These are phyloP conservation scores for Eulithis prunata DNA, from an alignment of 2,888 invertebrate genomes.

Conservation along the genomic window DNA sequence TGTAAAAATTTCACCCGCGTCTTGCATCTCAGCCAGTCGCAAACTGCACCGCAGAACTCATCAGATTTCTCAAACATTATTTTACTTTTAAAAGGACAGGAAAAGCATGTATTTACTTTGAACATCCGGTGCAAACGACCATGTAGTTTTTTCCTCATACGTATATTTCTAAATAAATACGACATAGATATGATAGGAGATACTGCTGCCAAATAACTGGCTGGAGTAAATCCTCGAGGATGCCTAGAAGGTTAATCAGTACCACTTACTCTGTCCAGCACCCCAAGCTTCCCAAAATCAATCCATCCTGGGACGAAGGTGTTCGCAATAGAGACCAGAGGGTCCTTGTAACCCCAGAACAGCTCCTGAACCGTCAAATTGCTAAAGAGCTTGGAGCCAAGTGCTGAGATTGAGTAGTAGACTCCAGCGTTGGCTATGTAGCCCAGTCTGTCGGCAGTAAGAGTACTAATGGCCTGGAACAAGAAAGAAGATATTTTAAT, in stretches of 20 bases:
- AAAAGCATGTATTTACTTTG: not conserved
- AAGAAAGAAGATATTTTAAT: not conserved
- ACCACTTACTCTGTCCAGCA: constrained; percentile 89
- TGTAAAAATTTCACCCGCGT: too few species aligned
- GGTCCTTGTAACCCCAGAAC: constrained; percentile 94
- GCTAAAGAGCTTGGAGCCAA: constrained; percentile 88
- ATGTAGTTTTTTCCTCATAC: not conserved
- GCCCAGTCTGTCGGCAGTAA: constrained; percentile 67
- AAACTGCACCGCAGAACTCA: too few species aligned
- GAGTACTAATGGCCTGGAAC: constrained; percentile 71
- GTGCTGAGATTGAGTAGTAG: constrained; percentile 84
- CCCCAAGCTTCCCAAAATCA: constrained; percentile 91
- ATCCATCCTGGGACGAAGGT: constrained; percentile 91
- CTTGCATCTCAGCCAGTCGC: too few species aligned
- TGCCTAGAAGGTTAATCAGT: too few species aligned
- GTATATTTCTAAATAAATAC: too few species aligned
- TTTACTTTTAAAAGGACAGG: constrained; percentile 9
- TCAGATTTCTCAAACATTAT: not conserved
- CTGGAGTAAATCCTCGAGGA: too few species aligned
- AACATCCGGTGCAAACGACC: constrained; percentile 11
- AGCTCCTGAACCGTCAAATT: constrained; percentile 88
- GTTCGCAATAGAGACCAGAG: constrained; percentile 89
- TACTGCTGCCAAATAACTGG: too few species aligned
- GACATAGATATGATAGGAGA: too few species aligned
- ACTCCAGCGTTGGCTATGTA: constrained; percentile 87